Conservation (phyloP, 2,888 invertebrate genomes). For the Volucella bombylans region DNA sequence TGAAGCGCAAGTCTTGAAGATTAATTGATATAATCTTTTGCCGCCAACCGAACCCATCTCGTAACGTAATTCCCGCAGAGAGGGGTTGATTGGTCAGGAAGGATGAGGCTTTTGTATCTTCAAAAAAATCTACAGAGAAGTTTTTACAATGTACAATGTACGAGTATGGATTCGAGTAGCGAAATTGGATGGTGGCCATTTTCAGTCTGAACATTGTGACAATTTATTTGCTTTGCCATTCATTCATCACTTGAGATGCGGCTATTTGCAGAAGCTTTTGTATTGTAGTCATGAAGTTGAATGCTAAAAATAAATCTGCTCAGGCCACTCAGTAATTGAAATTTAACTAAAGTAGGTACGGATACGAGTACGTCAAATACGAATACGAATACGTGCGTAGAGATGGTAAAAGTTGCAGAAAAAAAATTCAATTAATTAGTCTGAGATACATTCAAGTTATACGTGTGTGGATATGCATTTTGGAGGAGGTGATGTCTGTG, state of each 20-base stretch:
- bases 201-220: not conserved
- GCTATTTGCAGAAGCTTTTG: conserved; percentile 20
- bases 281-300: conserved; percentile 27
- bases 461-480: too few relatives aligned
- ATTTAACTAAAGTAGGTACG: not conserved
- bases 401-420: too few relatives aligned
- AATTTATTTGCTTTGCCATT: conserved; percentile 45
- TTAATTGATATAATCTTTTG: conserved; percentile 55
- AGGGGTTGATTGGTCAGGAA: too few relatives aligned
- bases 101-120: too few relatives aligned
- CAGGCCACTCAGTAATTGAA: not conserved
- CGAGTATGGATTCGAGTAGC: too few relatives aligned
- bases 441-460: too few relatives aligned
- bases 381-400: too few relatives aligned
- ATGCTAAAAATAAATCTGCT: conserved; percentile 45
- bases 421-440: too few relatives aligned
- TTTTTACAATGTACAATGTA: conserved; percentile 26
- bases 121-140: conserved; percentile 19
- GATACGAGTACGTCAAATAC: not conserved
- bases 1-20: conserved; percentile 38
- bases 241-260: conserved; percentile 49
- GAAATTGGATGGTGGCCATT: too few relatives aligned
- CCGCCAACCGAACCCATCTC: not conserved
- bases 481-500: too few relatives aligned
- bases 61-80: not conserved